Evolutionary conservation across 1,140 invertebrate species (phyloP).

Genomic region (Dinoponera quadriceps): DNA sequence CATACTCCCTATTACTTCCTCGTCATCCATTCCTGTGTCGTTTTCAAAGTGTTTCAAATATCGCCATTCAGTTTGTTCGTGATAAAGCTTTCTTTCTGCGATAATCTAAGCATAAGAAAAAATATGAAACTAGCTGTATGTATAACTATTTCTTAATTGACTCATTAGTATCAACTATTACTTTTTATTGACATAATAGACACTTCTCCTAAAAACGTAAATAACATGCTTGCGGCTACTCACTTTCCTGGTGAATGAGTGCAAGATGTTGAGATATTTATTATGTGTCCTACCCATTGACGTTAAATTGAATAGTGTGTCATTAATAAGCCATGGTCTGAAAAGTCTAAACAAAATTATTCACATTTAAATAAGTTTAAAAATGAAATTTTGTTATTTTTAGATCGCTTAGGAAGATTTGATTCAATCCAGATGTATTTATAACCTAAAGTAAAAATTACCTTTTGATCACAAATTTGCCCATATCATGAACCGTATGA

Average conservation of each 20-base stretch:
- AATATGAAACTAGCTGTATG: too few relatives aligned
- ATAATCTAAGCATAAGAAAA: too few relatives aligned
- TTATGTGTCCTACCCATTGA: constrained; percentile 85
- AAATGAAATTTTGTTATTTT: background rate
- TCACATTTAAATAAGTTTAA: background rate
- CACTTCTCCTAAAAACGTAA: background rate
- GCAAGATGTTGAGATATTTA: constrained; percentile 88
- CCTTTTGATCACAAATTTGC: constrained; percentile 62
- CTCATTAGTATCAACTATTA: too few relatives aligned
- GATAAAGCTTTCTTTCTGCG: constrained; percentile 58
- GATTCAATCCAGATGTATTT: background rate
- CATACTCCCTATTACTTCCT: constrained; percentile 31
- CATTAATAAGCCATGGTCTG: constrained; percentile 87
- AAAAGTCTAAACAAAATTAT: constrained; percentile 81
- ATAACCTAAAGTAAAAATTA: too few relatives aligned
- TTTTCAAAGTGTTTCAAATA: constrained; percentile 55
- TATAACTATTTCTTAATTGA: too few relatives aligned
- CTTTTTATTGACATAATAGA: too few relatives aligned
- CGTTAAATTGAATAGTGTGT: constrained; percentile 86
- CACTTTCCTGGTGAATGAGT: constrained; percentile 89
- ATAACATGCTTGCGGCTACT: constrained; percentile 68
- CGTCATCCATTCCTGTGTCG: background rate
- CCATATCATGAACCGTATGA: constrained; percentile 84
- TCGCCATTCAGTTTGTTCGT: constrained; percentile 62
- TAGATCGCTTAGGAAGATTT: too few relatives aligned